A percentile compares a stretch with the other conserved stretches of the same genome.
Conservation (phyloP, 2,797 vertebrate genomes). For the Tachyglossus aculeatus region DNA sequence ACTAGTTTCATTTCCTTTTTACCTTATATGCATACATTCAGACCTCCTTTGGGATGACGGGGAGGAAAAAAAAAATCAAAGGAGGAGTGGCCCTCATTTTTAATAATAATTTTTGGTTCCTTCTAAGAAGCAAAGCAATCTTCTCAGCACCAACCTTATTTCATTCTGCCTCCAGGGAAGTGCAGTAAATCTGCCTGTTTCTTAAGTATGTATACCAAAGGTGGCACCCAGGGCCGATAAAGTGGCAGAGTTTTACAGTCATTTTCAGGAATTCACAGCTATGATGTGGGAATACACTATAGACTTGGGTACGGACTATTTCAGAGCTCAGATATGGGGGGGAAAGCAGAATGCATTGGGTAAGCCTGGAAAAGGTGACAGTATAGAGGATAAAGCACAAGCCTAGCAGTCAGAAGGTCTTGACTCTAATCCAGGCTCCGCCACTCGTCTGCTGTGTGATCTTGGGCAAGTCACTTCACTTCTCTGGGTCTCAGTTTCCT, state of each 20-base stretch:
- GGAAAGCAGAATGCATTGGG: neutral
- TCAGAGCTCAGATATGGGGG: constrained; percentile 35
- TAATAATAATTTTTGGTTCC: neutral
- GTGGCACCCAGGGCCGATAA: constrained; percentile 29
- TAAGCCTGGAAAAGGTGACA: neutral
- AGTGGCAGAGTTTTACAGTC: constrained; percentile 60
- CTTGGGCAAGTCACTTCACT: too few relatives aligned
- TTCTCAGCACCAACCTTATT: constrained; percentile 13
- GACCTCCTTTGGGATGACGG: neutral
- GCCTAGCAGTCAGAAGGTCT: too few relatives aligned
- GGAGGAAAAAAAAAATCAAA: too few relatives aligned
- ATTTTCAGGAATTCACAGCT: constrained; percentile 62
- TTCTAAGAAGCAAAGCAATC: constrained; percentile 13
- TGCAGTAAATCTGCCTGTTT: constrained; percentile 13
- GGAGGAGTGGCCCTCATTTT: neutral
- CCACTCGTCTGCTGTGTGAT: too few relatives aligned
- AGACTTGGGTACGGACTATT: constrained; percentile 10
- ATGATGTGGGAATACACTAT: constrained; percentile 38
- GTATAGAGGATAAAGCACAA: too few relatives aligned
- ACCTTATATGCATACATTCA: neutral
- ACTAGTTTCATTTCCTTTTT: too few relatives aligned
- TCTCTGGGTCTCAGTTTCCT: too few relatives aligned
- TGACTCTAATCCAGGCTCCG: too few relatives aligned
- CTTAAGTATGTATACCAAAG: constrained; percentile 18
- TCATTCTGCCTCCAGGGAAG: constrained; percentile 22